Conservation (phyloP, 1,140 invertebrate species). For the Aleiodes sp. region DNA sequence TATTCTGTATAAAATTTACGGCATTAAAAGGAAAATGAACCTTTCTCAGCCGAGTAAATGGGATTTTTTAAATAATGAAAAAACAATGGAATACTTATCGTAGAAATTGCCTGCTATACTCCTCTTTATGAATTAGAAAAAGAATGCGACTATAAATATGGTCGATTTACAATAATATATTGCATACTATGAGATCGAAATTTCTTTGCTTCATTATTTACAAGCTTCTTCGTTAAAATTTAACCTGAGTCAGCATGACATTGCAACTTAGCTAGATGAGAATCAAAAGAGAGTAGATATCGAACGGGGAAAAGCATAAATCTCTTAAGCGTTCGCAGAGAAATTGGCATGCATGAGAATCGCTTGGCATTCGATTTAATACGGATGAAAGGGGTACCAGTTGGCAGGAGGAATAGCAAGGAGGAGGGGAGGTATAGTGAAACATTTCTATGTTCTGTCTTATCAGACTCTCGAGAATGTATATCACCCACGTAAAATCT, state of each 20-base stretch:
- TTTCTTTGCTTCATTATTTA: no score
- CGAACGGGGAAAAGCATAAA: constrained; percentile 35
- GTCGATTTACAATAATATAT: no score
- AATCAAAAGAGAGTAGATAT: constrained; percentile 26
- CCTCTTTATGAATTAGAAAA: no score
- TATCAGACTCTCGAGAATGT: constrained; percentile 60
- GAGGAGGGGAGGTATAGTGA: constrained; percentile 28
- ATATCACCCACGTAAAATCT: constrained; percentile 46
- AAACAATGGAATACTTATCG: no score
- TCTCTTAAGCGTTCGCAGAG: constrained; percentile 36
- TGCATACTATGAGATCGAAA: no score
- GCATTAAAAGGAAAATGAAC: no score
- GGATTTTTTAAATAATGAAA: no score
- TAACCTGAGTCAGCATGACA: constrained; percentile 6
- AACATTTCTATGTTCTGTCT: constrained; percentile 60
- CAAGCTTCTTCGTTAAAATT: background rate
- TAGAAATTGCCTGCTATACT: no score
- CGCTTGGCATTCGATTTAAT: constrained; percentile 62
- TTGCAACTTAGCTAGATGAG: constrained; percentile 22
- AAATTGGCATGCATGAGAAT: constrained; percentile 65
- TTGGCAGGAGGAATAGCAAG: background rate
- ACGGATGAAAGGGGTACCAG: constrained; percentile 55
- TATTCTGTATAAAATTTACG: no score
- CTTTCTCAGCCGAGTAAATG: no score
- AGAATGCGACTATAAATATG: no score